Base-by-base conservation (phyloP, 2,888 invertebrate genomes). In the Epirrhoe tristata region DNA sequence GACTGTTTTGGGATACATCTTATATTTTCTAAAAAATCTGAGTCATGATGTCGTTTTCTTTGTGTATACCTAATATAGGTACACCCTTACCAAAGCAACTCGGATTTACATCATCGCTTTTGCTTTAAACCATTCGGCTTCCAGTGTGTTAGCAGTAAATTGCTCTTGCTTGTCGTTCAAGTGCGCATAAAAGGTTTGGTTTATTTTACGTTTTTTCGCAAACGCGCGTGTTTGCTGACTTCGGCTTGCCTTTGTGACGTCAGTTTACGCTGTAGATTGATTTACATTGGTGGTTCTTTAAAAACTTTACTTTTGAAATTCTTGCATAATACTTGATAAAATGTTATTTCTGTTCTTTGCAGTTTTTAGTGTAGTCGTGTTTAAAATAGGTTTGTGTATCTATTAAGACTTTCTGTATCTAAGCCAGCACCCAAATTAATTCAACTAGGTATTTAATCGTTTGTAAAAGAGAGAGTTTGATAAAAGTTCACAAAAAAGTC, bases 161-260 rank as follows among this genome's bases (percentile, higher is more conserved):
- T 85, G 86, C 81, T 75, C 77, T 81, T 80, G 81, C 82, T 80
- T 83, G 87, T 87, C 85, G 81, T 78, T 86, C 82, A 83, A 81
- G 82, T 80, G 78, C 76, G 78, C 80, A 80, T 81, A 83, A 83
- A 87, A 81, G 79, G 75, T 70, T 66, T 66, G 57, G 78, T 80
- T 82, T 81, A 80, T 79, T 69, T 67, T 67, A 50, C 60, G 36
- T 71, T 73, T 64, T 71, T 71, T 66, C 66, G 58, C 59, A 61
- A 55, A 65, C 78, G 77, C 75, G 61, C 66, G 63, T 77, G 76
- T 81, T 82, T 81, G 76, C 75, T 67, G 74, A 58, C 66, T 71
- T 80, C 82, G 80, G 81, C 71, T 46, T 69, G 70, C 71, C 81
- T 85, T 82, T 81, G 71, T 81, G 84, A 81, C 81, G 79, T 83